Conservation (phyloP, 1,140 invertebrate species). For the Lepeophtheirus salmonis region DNA sequence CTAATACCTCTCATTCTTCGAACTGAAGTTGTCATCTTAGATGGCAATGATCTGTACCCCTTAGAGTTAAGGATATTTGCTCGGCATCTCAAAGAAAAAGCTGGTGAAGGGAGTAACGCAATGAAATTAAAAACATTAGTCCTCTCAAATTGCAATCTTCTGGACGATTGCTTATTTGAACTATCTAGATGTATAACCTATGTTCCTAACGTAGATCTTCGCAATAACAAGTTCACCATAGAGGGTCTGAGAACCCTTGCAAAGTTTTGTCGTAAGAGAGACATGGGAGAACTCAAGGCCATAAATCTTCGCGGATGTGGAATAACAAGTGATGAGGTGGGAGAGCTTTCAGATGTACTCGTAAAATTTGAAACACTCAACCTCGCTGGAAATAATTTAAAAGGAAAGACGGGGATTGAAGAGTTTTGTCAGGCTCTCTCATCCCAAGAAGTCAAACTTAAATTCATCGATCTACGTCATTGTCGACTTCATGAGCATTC, state of each 20-base stretch:
- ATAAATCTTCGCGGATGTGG: slow-evolving; percentile 7
- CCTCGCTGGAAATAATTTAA: not conserved
- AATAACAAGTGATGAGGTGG: not conserved
- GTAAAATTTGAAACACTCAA: not conserved
- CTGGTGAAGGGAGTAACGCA: not conserved
- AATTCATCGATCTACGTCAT: not conserved
- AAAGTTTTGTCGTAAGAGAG: not conserved
- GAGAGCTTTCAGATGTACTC: not conserved
- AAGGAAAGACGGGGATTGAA: not conserved
- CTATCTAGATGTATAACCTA: not conserved
- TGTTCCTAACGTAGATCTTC: not conserved
- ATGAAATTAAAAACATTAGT: not conserved
- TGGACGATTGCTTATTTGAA: slow-evolving; percentile 4
- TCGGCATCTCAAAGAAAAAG: not conserved
- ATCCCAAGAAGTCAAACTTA: not conserved
- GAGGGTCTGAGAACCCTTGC: not conserved
- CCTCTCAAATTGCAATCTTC: slow-evolving; percentile 1
- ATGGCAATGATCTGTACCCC: slow-evolving; percentile 2
- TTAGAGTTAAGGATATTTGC: slow-evolving; percentile 4
- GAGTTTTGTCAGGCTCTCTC: slow-evolving; percentile 4
- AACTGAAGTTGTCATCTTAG: slow-evolving; percentile 1
- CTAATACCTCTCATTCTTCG: slow-evolving; percentile 2
- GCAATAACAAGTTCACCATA: not conserved
- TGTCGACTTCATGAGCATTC: not conserved
- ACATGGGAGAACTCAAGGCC: slow-evolving; percentile 3